These are phyloP conservation scores for Nycticebus coucang DNA, from an alignment of 2,113 vertebrate species.

Conservation along the genomic window DNA sequence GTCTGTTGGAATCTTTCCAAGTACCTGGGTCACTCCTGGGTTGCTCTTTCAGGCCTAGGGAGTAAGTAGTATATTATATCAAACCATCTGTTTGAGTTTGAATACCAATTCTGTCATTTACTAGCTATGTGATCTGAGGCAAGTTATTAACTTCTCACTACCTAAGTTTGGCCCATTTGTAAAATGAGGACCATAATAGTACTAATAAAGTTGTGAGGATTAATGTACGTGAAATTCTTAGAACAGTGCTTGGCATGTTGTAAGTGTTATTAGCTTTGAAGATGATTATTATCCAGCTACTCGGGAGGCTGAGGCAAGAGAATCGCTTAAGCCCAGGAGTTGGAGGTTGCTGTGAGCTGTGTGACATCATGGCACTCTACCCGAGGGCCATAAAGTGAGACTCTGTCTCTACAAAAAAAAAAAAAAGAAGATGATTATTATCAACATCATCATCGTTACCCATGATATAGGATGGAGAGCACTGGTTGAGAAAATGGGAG, in stretches of 20 bases:
- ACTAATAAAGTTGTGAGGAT: constrained; percentile 6
- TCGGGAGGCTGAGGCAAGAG: too few relatives aligned
- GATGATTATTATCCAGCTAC: not conserved
- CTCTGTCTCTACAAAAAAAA: too few relatives aligned
- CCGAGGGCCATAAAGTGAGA: too few relatives aligned
- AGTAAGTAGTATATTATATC: constrained; percentile 1
- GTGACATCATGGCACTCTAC: too few relatives aligned
- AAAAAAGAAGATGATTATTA: not conserved
- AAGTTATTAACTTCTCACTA: constrained; percentile 48
- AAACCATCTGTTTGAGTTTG: not conserved
- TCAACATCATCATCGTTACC: not conserved
- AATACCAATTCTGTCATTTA: constrained; percentile 47
- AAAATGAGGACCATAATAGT: not conserved
- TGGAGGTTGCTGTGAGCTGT: too few relatives aligned
- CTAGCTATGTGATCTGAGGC: not conserved
- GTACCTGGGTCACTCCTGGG: constrained; percentile 32
- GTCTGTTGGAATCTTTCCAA: constrained; percentile 15
- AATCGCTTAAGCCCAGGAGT: too few relatives aligned
- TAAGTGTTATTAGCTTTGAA: constrained; percentile 45
- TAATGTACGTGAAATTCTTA: constrained; percentile 29
- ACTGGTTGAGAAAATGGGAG: constrained; percentile 23
- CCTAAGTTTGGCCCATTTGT: constrained; percentile 21
- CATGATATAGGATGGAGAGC: not conserved
- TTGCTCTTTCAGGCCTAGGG: not conserved
- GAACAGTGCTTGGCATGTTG: not conserved